These are phyloP conservation scores for Cyaniris semiargus DNA, from an alignment of 2,888 invertebrate genomes.

Conservation along the genomic window DNA sequence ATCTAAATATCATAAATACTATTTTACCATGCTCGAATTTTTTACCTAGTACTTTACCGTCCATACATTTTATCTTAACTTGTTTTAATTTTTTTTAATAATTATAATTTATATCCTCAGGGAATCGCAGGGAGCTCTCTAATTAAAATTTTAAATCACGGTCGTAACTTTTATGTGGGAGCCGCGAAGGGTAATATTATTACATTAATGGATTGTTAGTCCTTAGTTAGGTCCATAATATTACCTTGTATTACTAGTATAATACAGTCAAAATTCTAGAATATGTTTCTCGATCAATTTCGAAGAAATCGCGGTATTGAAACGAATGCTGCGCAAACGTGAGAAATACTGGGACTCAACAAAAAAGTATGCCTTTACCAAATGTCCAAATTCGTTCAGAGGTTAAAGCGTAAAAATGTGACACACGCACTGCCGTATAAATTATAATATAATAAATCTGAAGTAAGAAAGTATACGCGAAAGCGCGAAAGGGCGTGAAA, in stretches of 20 bases:
- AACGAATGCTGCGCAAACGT: too few species aligned
- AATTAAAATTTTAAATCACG: constrained; percentile 19
- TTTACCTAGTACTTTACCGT: constrained; percentile 19
- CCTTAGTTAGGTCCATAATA: neutral
- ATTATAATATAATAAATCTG: too few species aligned
- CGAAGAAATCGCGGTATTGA: too few species aligned
- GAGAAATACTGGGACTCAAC: too few species aligned
- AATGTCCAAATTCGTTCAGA: too few species aligned
- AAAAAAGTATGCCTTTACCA: too few species aligned
- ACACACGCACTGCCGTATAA: too few species aligned
- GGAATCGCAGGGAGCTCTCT: constrained; percentile 2
- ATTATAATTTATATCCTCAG: neutral
- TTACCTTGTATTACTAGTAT: neutral
- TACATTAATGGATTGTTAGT: neutral
- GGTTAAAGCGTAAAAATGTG: too few species aligned
- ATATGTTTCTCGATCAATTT: too few species aligned
- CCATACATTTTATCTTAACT: neutral
- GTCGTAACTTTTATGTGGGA: constrained; percentile 18
- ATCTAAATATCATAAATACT: neutral
- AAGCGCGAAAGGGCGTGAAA: too few species aligned
- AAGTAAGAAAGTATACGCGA: too few species aligned
- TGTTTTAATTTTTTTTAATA: constrained; percentile 2
- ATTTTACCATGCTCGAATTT: neutral
- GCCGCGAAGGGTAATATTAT: neutral
- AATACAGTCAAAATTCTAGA: too few species aligned